Conservation (phyloP, 2,888 invertebrate species). For the Camptogramma bilineatum region DNA sequence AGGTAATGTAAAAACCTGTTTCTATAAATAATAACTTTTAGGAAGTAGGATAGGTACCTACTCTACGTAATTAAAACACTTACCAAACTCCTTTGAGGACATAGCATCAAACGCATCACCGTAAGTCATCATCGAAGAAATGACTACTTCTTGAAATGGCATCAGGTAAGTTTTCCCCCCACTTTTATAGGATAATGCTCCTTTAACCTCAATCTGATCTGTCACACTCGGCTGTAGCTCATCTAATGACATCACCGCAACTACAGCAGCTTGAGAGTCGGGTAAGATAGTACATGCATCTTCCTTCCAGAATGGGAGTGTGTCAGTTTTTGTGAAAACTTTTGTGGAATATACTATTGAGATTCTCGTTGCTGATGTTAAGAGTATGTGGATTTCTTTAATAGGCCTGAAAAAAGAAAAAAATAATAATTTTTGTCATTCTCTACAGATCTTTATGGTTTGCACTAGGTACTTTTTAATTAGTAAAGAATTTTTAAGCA, state of each 20-base stretch:
- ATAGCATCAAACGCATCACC: conserved; percentile 65
- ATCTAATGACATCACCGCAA: conserved; percentile 56
- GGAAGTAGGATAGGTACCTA: not conserved
- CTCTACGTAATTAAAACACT: conserved; percentile 30
- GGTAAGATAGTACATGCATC: conserved; percentile 43
- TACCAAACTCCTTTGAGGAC: conserved; percentile 51
- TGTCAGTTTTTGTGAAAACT: conserved; percentile 52
- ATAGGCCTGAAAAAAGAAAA: conserved; percentile 53
- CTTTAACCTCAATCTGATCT: conserved; percentile 61
- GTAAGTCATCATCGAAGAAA: conserved; percentile 62
- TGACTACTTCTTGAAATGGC: conserved; percentile 60
- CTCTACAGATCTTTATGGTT: no score
- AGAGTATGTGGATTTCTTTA: conserved; percentile 59
- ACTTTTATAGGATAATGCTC: conserved; percentile 59
- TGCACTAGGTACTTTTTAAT: not conserved
- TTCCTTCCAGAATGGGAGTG: conserved; percentile 61
- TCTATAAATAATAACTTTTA: not conserved
- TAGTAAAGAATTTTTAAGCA: no score
- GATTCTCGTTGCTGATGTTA: conserved; percentile 29
- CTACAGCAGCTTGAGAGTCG: conserved; percentile 50
- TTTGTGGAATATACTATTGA: conserved; percentile 66
- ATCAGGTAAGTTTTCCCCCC: conserved; percentile 54
- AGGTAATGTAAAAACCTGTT: no score
- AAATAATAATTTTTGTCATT: no score
- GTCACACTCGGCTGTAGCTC: conserved; percentile 58